A percentile compares a stretch with the other conserved stretches of the same genome.
phyloP scores from a whole-genome alignment of 2,797 vertebrate species.

The Melanogrammus aeglefinus region DNA sequence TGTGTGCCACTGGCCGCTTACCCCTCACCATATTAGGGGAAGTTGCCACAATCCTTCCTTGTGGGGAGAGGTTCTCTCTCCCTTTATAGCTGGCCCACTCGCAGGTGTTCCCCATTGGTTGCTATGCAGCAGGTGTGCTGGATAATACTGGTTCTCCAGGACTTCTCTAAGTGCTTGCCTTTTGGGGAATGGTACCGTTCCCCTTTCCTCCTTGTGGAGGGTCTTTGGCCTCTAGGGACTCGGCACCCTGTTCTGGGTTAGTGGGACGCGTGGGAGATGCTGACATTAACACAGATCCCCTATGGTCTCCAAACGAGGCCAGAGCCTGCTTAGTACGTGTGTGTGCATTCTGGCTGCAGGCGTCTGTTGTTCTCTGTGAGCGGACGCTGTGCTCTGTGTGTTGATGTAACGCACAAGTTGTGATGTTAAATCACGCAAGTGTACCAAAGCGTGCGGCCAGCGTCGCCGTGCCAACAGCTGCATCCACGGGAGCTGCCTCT shows the following conservation, averaged over 20 bases:
- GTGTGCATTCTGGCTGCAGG: constrained; percentile 49
- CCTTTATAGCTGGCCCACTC: too few species aligned
- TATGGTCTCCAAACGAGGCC: constrained; percentile 57
- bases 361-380: constrained; percentile 38
- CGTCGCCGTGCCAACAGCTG: constrained; percentile 31
- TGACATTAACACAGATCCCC: constrained; percentile 52
- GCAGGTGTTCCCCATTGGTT: too few species aligned
- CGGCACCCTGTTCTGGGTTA: background rate
- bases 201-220: too few species aligned
- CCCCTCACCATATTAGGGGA: too few species aligned
- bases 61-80: too few species aligned
- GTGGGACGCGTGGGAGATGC: constrained; percentile 25
- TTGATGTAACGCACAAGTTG: constrained; percentile 46
- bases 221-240: too few species aligned
- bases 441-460: constrained; percentile 28
- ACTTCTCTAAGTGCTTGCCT: too few species aligned
- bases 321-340: constrained; percentile 40
- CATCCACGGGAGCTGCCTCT: constrained; percentile 45
- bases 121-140: too few species aligned
- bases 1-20: too few species aligned
- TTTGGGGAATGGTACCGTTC: too few species aligned
- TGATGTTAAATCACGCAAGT: constrained; percentile 36
- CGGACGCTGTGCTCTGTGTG: constrained; percentile 45
- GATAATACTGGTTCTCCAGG: too few species aligned
- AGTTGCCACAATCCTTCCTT: too few species aligned